Evolutionary conservation across 2,113 vertebrate species (phyloP), one percentile per base, ranked within the genome.

Genomic region (Geococcyx californianus): DNA sequence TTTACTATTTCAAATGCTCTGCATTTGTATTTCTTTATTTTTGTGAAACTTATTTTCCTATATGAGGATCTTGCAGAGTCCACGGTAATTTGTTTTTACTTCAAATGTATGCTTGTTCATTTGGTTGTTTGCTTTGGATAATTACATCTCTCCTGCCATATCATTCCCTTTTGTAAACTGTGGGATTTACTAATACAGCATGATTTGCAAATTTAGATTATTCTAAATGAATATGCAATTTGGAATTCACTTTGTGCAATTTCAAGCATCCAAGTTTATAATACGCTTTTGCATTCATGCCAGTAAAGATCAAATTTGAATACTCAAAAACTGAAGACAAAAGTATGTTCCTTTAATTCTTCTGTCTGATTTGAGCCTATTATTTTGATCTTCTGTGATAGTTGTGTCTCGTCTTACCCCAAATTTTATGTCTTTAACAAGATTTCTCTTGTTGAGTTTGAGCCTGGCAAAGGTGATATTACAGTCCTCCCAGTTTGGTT

Each of bases 51-150:
- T 95, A 40, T 87, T 96, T 95, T 87, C 74, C 49, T 93, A 10
- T 33, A 51, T 42, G 66, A 87, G 49, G 31, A 87, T 89, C 84
- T 95, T 95, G 66, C 74, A 82, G 54, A 91, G 84, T 84, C 89
- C 73, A 64, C 0, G 2, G 62, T 82, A 95, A 95, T 95, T 93
- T 89, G 84, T 84, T 95, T 95, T 96, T 73, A 75, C 69, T 92
- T 93, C 91, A 87, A 95, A 93, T 75, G 34, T 82, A 66, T 82
- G 56, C 62, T 84, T 91, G 66, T 58, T 96, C 94, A 94, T 93
- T 95, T 96, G 49, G 26, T 72, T 97, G 81, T 97, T 94, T 96
- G 95, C 84, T 93, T 93, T 91, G 78, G 84, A 93, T 95, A 95
- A 94, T 97, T 96, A 93, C 63, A 93, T 89, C 67, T 75, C 62